Evolutionary conservation across 2,113 vertebrate species (phyloP).

Genomic region (Halcyon senegalensis): DNA sequence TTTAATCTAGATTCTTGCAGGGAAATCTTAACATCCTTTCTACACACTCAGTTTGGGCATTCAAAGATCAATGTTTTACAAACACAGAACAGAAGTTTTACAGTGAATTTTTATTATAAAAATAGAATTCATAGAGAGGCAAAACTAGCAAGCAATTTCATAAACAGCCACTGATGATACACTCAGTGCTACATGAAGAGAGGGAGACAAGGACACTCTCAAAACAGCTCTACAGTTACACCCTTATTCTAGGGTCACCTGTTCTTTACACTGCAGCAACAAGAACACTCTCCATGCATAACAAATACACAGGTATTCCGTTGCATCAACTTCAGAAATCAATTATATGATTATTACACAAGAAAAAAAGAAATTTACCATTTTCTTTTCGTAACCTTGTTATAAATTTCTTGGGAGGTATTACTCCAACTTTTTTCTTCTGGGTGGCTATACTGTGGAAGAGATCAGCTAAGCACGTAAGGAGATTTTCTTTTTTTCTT

Average conservation of each 20-base stretch:
- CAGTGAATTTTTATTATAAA: background rate
- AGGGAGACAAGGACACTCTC: background rate
- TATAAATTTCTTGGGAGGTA: slow-evolving; percentile 87
- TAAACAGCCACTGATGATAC: background rate
- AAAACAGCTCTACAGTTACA: background rate
- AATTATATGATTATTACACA: background rate
- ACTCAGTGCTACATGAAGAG: background rate
- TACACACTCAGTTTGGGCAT: background rate
- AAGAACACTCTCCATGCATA: background rate
- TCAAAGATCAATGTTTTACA: background rate
- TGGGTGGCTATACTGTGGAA: slow-evolving; percentile 87
- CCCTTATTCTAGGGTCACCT: background rate
- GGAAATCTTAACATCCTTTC: background rate
- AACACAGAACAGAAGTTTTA: background rate
- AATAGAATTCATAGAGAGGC: background rate
- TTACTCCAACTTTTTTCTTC: slow-evolving; percentile 87
- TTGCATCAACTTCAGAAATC: background rate
- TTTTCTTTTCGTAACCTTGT: slow-evolving; percentile 85
- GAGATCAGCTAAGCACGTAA: slow-evolving; percentile 84
- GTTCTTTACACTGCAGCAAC: background rate
- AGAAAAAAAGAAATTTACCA: slow-evolving; percentile 66
- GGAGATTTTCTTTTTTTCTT: slow-evolving; percentile 84
- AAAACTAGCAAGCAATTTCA: background rate
- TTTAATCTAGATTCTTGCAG: background rate
- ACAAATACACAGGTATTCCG: background rate